Conservation (phyloP, 2,797 vertebrate species). For the Epinephelus awoara region DNA sequence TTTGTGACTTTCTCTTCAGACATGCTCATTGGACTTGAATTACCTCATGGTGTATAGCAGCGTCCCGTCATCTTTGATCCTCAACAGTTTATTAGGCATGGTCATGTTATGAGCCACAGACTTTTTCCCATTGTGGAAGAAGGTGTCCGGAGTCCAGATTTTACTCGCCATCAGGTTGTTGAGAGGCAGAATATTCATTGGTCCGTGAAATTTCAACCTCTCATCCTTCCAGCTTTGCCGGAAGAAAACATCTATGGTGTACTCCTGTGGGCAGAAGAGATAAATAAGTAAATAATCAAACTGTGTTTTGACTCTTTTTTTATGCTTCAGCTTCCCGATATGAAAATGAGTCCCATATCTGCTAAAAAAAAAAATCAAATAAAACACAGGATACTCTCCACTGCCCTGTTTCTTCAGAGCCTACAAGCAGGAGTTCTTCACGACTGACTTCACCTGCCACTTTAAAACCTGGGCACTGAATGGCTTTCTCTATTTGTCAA, state of each 20-base stretch:
- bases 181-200: conserved; percentile 97
- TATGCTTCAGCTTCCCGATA: neutral
- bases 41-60: conserved; percentile 98
- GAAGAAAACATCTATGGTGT: conserved; percentile 99
- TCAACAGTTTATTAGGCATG: conserved; percentile 97
- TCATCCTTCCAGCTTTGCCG: conserved; percentile 98
- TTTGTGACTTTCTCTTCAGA: neutral
- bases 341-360: conserved; percentile 15
- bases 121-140: conserved; percentile 99
- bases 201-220: conserved; percentile 95
- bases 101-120: conserved; percentile 99
- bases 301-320: neutral
- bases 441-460: conserved; percentile 45
- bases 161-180: conserved; percentile 99
- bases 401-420: conserved; percentile 13
- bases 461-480: conserved; percentile 28
- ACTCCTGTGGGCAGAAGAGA: conserved; percentile 87
- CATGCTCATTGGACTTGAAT: neutral
- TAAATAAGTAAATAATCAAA: conserved; percentile 10
- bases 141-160: conserved; percentile 99
- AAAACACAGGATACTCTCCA: conserved; percentile 7
- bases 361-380: neutral
- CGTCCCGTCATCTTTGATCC: conserved; percentile 97
- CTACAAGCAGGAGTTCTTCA: conserved; percentile 38
- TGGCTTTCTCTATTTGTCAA: conserved; percentile 43